Conservation (phyloP, 2,797 vertebrate species). For the Acropternis orthonyx region DNA sequence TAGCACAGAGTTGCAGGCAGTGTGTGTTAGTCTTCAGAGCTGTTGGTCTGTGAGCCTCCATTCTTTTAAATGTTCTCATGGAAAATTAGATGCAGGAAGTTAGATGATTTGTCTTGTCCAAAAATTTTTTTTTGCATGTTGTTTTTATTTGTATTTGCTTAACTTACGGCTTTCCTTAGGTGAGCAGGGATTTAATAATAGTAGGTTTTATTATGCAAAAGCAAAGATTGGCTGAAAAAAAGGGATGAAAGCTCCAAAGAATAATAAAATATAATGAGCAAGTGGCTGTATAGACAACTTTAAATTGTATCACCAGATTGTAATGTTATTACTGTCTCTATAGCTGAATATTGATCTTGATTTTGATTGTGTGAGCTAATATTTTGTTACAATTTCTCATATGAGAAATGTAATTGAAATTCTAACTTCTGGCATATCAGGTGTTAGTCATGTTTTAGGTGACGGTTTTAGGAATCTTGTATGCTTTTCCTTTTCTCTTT, state of each 20-base stretch:
- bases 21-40: not conserved
- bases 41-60: not conserved
- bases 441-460: not conserved
- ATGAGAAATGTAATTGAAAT: not conserved
- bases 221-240: not conserved
- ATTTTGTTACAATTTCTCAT: not conserved
- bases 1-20: not conserved
- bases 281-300: not conserved
- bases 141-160: not conserved
- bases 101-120: not conserved
- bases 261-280: not conserved
- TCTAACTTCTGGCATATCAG: not conserved
- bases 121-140: not conserved
- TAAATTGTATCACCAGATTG: not conserved
- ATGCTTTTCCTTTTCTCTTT: not conserved
- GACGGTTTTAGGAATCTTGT: not conserved
- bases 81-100: not conserved
- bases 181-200: not conserved
- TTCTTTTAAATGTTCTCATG: not conserved
- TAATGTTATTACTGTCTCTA: not conserved
- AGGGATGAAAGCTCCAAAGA: not conserved
- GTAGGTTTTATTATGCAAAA: not conserved
- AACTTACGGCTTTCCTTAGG: not conserved
- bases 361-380: not conserved
- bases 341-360: not conserved